Percentiles rank a stretch among this genome's conserved stretches.
Conservation (phyloP, 2,797 vertebrate species). For the Alca torda region DNA sequence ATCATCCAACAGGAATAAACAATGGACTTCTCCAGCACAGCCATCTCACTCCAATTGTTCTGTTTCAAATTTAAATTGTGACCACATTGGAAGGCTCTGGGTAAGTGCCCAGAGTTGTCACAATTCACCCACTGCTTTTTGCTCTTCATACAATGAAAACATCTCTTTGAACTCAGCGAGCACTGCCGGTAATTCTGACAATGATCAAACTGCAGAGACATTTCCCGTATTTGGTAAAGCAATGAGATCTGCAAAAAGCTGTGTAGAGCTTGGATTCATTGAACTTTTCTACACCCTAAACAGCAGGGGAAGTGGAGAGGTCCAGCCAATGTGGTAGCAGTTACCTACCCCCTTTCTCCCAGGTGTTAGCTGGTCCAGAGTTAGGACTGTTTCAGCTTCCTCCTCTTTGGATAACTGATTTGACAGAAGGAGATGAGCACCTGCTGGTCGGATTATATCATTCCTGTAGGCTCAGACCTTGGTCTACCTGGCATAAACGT, state of each 20-base stretch:
- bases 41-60: neutral
- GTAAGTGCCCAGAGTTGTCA: neutral
- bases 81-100: neutral
- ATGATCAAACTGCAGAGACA: neutral
- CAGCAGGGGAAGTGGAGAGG: neutral
- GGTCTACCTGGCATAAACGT: neutral
- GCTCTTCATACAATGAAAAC: neutral
- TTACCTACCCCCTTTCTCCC: neutral
- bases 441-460: neutral
- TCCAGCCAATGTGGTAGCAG: neutral
- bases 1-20: neutral
- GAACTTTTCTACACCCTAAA: neutral
- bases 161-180: neutral
- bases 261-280: neutral
- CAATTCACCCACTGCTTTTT: neutral
- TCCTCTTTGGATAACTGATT: neutral
- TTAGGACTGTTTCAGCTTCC: neutral
- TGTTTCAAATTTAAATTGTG: neutral
- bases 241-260: neutral
- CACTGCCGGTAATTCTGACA: neutral
- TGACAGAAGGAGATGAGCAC: neutral
- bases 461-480: neutral
- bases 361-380: neutral
- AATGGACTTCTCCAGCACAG: neutral
- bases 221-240: neutral